A percentile compares a stretch with the other conserved stretches of the same genome.
These are phyloP conservation scores for Melanchra persicariae DNA, from an alignment of 2,888 invertebrate genomes.

Conservation along the genomic window DNA sequence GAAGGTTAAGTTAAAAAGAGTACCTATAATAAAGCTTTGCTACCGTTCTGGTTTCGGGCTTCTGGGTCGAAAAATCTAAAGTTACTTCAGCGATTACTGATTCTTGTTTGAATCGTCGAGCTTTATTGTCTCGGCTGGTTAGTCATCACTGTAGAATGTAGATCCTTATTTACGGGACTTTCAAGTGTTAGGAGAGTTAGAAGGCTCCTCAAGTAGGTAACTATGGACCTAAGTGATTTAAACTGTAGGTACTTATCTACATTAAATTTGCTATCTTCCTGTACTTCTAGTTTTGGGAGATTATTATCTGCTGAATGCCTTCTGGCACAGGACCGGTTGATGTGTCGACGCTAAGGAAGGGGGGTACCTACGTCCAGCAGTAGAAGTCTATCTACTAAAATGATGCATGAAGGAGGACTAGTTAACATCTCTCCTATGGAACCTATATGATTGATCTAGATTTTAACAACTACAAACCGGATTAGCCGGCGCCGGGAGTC, in stretches of 20 bases:
- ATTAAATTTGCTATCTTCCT: too few relatives aligned
- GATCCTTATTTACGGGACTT: conserved; percentile 3
- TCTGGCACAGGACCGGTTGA: not conserved
- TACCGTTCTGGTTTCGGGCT: not conserved
- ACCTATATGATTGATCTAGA: not conserved
- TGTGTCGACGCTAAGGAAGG: not conserved
- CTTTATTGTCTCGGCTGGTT: not conserved
- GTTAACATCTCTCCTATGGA: too few relatives aligned
- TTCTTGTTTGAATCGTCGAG: not conserved
- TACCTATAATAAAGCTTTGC: not conserved
- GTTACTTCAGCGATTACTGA: not conserved
- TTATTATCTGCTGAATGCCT: not conserved
- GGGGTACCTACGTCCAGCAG: not conserved
- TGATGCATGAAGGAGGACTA: not conserved
- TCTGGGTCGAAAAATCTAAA: not conserved
- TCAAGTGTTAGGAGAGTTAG: not conserved
- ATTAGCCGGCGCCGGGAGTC: conserved; percentile 59
- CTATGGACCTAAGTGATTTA: too few relatives aligned
- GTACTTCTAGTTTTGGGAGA: too few relatives aligned
- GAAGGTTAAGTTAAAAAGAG: not conserved
- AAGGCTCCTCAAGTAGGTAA: too few relatives aligned
- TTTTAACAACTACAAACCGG: conserved; percentile 64
- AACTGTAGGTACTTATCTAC: too few relatives aligned
- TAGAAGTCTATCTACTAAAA: not conserved
- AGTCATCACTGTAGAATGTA: not conserved